A percentile compares a stretch with the other conserved stretches of the same genome.
phyloP scores from a whole-genome alignment of 2,113 vertebrate genomes.

The Labeo catla region DNA sequence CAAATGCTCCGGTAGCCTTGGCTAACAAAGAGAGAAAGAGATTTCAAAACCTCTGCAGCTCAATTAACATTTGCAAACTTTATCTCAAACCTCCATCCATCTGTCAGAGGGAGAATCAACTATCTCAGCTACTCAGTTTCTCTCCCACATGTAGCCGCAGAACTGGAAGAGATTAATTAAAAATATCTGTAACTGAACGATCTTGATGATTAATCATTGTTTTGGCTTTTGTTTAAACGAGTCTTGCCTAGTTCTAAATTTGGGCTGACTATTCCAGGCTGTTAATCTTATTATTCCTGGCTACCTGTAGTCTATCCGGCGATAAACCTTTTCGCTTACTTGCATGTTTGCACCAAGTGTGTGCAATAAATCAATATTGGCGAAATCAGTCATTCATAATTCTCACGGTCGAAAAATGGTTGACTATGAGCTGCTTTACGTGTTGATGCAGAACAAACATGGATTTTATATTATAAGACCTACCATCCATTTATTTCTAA shows the following conservation, averaged over 20 bases:
- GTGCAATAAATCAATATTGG: not conserved
- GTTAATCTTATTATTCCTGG: conserved; percentile 50
- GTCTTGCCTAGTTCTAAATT: conserved; percentile 39
- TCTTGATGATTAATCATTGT: conserved; percentile 20
- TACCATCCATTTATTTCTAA: conserved; percentile 33
- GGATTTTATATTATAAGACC: conserved; percentile 35
- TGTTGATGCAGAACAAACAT: conserved; percentile 16
- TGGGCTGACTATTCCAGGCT: conserved; percentile 37
- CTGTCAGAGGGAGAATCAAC: conserved; percentile 25
- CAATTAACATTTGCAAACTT: conserved; percentile 35
- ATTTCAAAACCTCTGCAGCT: conserved; percentile 33
- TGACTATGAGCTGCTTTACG: conserved; percentile 10
- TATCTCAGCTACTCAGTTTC: not conserved
- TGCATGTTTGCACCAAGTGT: conserved; percentile 11
- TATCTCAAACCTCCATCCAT: conserved; percentile 36
- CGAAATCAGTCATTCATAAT: conserved; percentile 37
- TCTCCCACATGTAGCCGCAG: not conserved
- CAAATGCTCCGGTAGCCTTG: conserved; percentile 18
- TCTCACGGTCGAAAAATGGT: not conserved
- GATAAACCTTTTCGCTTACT: conserved; percentile 15
- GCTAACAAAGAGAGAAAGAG: conserved; percentile 33
- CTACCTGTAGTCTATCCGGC: conserved; percentile 22
- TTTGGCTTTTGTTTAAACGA: conserved; percentile 16
- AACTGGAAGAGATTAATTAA: not conserved
- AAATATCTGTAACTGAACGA: not conserved